A percentile compares a stretch with the other conserved stretches of the same genome.
Evolutionary conservation across 2,888 invertebrate genomes (phyloP).

Genomic region (Rhingia rostrata): DNA sequence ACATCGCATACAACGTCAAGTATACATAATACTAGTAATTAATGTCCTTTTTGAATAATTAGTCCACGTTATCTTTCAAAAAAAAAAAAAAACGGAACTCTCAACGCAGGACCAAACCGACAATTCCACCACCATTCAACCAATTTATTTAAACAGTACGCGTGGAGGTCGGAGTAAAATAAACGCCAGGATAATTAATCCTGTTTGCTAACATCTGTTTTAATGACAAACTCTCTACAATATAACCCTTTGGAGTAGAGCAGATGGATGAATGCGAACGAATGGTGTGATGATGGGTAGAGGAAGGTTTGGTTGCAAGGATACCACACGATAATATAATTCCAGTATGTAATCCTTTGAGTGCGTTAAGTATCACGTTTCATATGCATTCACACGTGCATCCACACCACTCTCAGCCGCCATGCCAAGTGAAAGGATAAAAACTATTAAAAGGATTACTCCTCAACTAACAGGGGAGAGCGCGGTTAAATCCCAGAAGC

Average conservation of each 20-base stretch:
- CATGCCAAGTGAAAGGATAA: conserved; percentile 40
- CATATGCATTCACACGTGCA: conserved; percentile 75
- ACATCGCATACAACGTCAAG: conserved; percentile 35
- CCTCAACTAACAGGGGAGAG: conserved; percentile 45
- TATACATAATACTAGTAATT: conserved; percentile 66
- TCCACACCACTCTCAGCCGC: background rate
- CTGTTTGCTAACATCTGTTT: conserved; percentile 75
- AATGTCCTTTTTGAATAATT: conserved; percentile 75
- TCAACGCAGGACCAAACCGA: conserved; percentile 29
- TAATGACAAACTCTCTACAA: conserved; percentile 69
- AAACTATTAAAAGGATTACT: conserved; percentile 74
- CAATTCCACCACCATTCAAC: conserved; percentile 52
- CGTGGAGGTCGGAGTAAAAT: conserved; percentile 40
- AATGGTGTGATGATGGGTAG: background rate
- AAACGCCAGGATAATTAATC: conserved; percentile 72
- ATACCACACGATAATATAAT: conserved; percentile 64
- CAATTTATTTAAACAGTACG: conserved; percentile 63
- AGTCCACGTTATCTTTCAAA: conserved; percentile 63
- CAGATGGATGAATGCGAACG: conserved; percentile 7
- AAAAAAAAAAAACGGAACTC: conserved; percentile 18
- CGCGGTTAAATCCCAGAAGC: conserved; percentile 3
- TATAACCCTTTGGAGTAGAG: conserved; percentile 63
- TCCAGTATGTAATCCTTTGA: conserved; percentile 69
- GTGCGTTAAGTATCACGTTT: conserved; percentile 74
- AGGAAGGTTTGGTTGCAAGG: conserved; percentile 41